Base-by-base conservation (phyloP, 2,113 vertebrate species). In the Jaculus jaculus region DNA sequence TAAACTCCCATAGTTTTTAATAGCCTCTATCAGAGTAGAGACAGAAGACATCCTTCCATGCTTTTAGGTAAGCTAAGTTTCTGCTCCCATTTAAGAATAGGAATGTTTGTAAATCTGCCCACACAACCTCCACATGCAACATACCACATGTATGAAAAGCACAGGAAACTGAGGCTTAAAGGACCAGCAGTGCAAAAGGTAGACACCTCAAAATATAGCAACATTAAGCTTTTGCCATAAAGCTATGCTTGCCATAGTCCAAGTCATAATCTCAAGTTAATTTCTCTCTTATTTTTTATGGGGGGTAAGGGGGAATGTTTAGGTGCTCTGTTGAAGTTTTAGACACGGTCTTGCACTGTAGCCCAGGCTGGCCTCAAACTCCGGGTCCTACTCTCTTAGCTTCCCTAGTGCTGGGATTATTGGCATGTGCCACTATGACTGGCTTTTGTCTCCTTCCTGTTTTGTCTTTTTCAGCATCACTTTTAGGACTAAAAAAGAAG, bases 1-100 rank as follows among this genome's bases (percentile, higher is more conserved):
- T 39, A 92, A 91, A 89, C 23, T 87, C 84, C 18, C 61, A 82
- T 30, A 47, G 74, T 12, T 74, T 85, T 69, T 87, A 88, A 83
- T 51, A 88, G 39, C 51, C 24, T 87, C 23, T 68, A 32, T 84
- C 39, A 81, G 17, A 32, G 60, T 12, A 73, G n/a, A 84, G 83
- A 66, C n/a, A 95, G 71, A 65, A 58, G 32, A 72, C 54, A 89
- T 47, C 42, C 72, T 30, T 18, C 28, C 42, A 17, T 88, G 60
- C 80, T 89, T 77, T 24, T 69, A 77, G 54, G 58, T 61, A 60
- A 91, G 71, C 74, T 61, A 37, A 78, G 32, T 26, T 10, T 51
- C 71, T 37, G 16, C 30, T 34, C 24, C 61, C 54, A n/a, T 66
- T 47, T 37, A 72, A 81, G 39, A 63, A 37, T 2, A 65, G 54